These are phyloP conservation scores for Dasyornis broadbenti DNA, from an alignment of 2,113 vertebrate species.

Conservation along the genomic window DNA sequence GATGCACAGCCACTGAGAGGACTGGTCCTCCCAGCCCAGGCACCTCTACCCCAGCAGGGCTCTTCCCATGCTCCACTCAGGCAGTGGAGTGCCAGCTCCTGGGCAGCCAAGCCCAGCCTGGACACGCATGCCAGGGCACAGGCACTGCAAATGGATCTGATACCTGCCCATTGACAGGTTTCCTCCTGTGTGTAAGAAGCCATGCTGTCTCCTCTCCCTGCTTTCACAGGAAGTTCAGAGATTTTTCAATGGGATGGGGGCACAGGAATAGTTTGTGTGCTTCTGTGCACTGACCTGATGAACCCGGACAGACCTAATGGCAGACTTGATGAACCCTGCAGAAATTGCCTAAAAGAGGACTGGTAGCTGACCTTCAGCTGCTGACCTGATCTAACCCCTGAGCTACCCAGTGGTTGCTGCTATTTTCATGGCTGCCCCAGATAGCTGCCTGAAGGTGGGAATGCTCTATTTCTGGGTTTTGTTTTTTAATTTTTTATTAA, in stretches of 20 bases:
- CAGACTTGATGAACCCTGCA: background rate
- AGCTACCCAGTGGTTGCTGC: background rate
- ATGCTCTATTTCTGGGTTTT: background rate
- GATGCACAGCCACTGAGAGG: background rate
- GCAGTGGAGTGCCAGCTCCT: background rate
- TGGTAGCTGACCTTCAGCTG: background rate
- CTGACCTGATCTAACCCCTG: background rate
- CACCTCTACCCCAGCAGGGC: background rate
- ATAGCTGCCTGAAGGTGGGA: background rate
- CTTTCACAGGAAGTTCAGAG: background rate
- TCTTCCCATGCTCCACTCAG: accelerated
- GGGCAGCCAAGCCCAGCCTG: background rate
- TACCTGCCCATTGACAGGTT: background rate
- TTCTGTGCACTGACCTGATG: background rate
- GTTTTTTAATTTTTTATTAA: background rate
- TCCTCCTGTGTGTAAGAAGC: background rate
- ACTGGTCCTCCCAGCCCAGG: background rate
- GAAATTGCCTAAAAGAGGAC: background rate
- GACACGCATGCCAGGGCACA: accelerated
- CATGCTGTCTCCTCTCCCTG: background rate
- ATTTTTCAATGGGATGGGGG: background rate
- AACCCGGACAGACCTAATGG: background rate
- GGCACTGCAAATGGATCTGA: background rate
- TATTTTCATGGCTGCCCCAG: background rate
- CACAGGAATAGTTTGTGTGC: background rate